These are phyloP conservation scores for Pangasius djambal DNA, from an alignment of 2,797 vertebrate species.

Conservation along the genomic window DNA sequence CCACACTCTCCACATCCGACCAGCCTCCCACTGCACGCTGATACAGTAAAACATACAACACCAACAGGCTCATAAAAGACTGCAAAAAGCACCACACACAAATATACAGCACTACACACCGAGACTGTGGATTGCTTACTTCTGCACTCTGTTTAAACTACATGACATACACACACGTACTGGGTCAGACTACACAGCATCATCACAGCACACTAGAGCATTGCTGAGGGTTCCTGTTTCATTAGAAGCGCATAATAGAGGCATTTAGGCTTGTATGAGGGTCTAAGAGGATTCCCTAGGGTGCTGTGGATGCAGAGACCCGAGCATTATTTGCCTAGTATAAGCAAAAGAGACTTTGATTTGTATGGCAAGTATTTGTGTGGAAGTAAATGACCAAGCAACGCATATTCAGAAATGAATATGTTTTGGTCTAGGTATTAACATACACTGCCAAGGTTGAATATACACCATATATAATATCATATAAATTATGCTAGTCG, in stretches of 20 bases:
- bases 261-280: constrained; percentile 12
- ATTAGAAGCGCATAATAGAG: constrained; percentile 42
- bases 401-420: constrained; percentile 36
- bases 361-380: constrained; percentile 20
- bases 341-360: constrained; percentile 51
- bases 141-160: not conserved
- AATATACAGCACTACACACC: constrained; percentile 15
- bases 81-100: constrained; percentile 28
- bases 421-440: not conserved
- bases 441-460: not conserved
- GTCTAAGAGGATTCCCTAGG: constrained; percentile 38
- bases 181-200: not conserved
- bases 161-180: constrained; percentile 4
- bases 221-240: constrained; percentile 30
- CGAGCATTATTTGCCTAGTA: constrained; percentile 15
- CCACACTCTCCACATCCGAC: constrained; percentile 27
- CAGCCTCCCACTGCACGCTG: constrained; percentile 7
- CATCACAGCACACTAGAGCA: constrained; percentile 21
- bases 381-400: constrained; percentile 37
- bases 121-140: not conserved
- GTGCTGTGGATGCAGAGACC: constrained; percentile 20
- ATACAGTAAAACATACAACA: constrained; percentile 17
- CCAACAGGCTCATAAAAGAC: constrained; percentile 18
- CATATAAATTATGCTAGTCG: constrained; percentile 1
- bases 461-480: not conserved